Conservation (phyloP, 2,888 invertebrate species). For the Conus canariensis region DNA sequence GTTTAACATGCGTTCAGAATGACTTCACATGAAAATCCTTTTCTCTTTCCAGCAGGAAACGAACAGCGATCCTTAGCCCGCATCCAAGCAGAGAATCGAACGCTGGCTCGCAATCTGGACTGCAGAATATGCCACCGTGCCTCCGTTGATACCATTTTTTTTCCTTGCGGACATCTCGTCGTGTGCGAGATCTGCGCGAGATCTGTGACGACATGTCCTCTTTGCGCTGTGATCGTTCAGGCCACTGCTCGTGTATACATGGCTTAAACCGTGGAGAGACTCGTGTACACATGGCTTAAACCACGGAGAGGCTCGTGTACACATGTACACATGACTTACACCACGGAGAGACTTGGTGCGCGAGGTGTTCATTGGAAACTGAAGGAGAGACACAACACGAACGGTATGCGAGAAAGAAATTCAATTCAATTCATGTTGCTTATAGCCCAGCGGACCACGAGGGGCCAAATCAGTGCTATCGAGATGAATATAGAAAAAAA, state of each 20-base stretch:
- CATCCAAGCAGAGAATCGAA: slow-evolving; percentile 8
- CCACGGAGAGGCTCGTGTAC: slow-evolving; percentile 8
- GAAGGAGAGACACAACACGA: no score
- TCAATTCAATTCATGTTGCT: no score
- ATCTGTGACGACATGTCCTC: slow-evolving; percentile 30
- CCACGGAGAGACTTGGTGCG: no score
- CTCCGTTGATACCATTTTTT: slow-evolving; percentile 43
- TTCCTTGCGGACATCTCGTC: slow-evolving; percentile 52
- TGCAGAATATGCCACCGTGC: slow-evolving; percentile 38
- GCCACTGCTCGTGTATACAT: slow-evolving; percentile 41
- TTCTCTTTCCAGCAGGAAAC: neutral
- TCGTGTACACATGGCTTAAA: slow-evolving; percentile 28
- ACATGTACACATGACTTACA: slow-evolving; percentile 28
- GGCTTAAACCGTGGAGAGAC: neutral
- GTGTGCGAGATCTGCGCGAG: slow-evolving; percentile 47
- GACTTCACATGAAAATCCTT: no score
- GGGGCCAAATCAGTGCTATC: no score
- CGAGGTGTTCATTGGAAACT: no score
- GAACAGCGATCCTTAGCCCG: neutral
- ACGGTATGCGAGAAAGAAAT: no score
- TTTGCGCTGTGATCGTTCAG: slow-evolving; percentile 34
- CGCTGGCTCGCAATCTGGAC: neutral
- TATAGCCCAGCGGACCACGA: no score
- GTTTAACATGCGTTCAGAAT: no score
- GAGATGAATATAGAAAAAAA: no score